Evolutionary conservation across 1,140 invertebrate genomes (phyloP), one percentile per base, ranked within the genome.

Genomic region (Sinonovacula constricta): DNA sequence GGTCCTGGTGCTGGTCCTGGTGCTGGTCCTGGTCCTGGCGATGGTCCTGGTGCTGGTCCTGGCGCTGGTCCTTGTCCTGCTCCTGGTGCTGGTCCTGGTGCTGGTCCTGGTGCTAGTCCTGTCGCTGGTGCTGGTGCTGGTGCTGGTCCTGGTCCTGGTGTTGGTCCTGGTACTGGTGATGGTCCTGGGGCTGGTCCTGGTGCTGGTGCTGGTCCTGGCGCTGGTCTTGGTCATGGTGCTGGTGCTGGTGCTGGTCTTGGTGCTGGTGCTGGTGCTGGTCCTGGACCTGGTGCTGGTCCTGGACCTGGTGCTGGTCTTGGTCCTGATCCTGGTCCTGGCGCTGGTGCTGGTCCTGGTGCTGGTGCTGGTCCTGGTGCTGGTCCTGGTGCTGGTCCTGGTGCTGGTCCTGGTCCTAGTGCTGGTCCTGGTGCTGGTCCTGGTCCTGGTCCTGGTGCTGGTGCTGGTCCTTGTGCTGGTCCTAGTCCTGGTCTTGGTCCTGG

Each of bases 241-340:
- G n/a, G 10, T 49, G 45, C 10, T 49, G 45, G n/a, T 49, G 10
- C 45, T 12, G 45, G 10, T 12, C 45, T 49, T 49, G 10, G 45
- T 49, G n/a, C 45, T 49, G 10, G 45, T 49, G 45, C n/a, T 49
- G 45, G n/a, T 12, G 45, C 12, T 57, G 54, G 54, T 57, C 12
- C 45, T 49, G 45, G 45, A 12, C 10, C 45, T 49, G 45, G 45
- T 49, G 10, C 10, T 49, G 45, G 45, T 49, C 10, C 45, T 49
- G 45, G 45, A 12, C 10, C 45, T 57, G 24, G 54, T 33, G 15
- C 56, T 71, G 69, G 56, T 49, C 34, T 28, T 62, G 56, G 36
- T 71, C 30, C 26, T 49, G 26, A n/a, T 62, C 56, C 33, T 53
- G 56, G 53, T 68, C 36, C 26, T 68, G 49, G 49, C 53, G 26